These are phyloP conservation scores for Trachymyrmex cornetzi DNA, from an alignment of 1,140 invertebrate genomes.

Conservation along the genomic window DNA sequence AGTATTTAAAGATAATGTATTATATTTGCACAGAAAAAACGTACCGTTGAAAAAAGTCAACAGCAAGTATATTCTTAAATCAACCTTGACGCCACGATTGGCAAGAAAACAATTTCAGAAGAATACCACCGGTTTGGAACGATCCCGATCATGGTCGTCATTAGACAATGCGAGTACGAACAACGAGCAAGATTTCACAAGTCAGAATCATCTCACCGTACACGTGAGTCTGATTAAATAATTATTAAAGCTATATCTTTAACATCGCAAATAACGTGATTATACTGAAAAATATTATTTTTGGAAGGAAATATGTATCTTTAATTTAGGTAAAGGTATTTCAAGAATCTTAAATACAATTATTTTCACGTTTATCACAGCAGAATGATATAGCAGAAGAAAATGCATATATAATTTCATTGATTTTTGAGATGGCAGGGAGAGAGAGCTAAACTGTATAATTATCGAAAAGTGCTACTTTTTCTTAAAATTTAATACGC, in stretches of 20 bases:
- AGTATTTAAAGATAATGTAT: background rate
- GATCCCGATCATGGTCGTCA: slow-evolving; percentile 91
- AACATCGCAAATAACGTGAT: background rate
- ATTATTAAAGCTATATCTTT: background rate
- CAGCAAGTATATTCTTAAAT: slow-evolving; percentile 94
- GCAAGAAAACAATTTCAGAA: slow-evolving; percentile 90
- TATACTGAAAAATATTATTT: background rate
- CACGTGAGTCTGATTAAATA: slow-evolving; percentile 87
- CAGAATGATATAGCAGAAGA: background rate
- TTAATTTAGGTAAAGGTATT: background rate
- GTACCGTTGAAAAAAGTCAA: slow-evolving; percentile 94
- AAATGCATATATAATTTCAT: background rate
- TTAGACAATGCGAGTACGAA: slow-evolving; percentile 87
- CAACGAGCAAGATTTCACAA: slow-evolving; percentile 84
- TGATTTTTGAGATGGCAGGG: no score
- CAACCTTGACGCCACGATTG: slow-evolving; percentile 92
- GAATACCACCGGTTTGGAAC: slow-evolving; percentile 88
- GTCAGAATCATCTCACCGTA: slow-evolving; percentile 91
- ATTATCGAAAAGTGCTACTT: no score
- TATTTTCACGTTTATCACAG: background rate
- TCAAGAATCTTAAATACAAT: background rate
- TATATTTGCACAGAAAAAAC: slow-evolving; percentile 89
- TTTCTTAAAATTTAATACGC: no score
- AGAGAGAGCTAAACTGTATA: no score
- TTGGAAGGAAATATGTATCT: background rate